Evolutionary conservation across 2,113 vertebrate genomes (phyloP), one percentile per base, ranked within the genome.

Genomic region (Chaetodon trifascialis): DNA sequence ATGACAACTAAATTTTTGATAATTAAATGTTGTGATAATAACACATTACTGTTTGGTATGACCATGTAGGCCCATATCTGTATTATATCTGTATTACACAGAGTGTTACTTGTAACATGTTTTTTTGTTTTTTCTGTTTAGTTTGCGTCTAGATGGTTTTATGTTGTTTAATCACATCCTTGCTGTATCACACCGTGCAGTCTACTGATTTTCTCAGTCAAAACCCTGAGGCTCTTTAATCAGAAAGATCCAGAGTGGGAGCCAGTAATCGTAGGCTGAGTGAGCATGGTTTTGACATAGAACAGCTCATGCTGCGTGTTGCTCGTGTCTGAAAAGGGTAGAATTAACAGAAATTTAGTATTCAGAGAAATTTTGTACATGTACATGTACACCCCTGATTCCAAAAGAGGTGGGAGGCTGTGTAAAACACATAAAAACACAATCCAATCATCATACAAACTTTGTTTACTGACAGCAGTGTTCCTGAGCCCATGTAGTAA

Each of bases 311-410:
- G 0, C 51, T 34, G 55, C 54, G 60, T 11, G 30, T 55, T 19
- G 21, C 46, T 66, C 63, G 73, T 0, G 4, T 42, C 25, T 73
- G 42, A 59, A 63, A 80, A 52, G 55, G 12, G 21, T 51, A 21
- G 58, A 42, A 36, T 79, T 84, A 40, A 40, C 38, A 76, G 59
- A 84, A 80, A 86, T 81, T 14, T 7, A 25, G 60, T 73, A 70
- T 84, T 81, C 78, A 70, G 21, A 56, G 44, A 49, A 15, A 65
- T 67, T 66, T 68, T 30, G n/a, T n/a, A 51, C 56, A 30, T 19
- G 51, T 36, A 14, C 59, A 3, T 54, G 38, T 30, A 30, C 30
- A 30, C 30, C 30, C 30, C 30, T 30, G 30, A 30, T 30, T 30
- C 30, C 30, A 30, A 30, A 30, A 30, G 30, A 30, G 30, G 30